phyloP scores from a whole-genome alignment of 1,140 invertebrate species.

The Apis laboriosa region DNA sequence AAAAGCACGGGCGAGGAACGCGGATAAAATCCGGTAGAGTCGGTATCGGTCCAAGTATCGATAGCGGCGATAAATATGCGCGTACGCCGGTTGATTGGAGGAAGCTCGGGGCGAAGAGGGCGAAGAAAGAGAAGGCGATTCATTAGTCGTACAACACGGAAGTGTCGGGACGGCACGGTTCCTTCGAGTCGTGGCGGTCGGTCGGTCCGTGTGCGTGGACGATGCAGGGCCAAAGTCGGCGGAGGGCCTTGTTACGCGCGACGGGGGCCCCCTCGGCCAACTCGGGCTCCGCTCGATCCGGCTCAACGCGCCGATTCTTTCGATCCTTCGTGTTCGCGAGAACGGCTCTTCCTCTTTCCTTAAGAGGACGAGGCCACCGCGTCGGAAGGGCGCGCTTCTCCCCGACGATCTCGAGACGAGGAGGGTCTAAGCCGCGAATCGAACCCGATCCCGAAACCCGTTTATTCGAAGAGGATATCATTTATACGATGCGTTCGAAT shows the following conservation, averaged over 20 bases:
- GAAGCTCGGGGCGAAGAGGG: slow-evolving; percentile 59
- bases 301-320: slow-evolving; percentile 64
- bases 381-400: neutral
- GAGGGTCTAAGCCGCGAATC: neutral
- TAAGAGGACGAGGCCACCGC: slow-evolving; percentile 16
- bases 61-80: slow-evolving; percentile 55
- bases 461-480: too few species aligned
- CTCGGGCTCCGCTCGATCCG: slow-evolving; percentile 51
- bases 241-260: slow-evolving; percentile 64
- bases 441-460: too few species aligned
- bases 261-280: slow-evolving; percentile 57
- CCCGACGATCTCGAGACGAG: slow-evolving; percentile 25
- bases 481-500: too few species aligned
- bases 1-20: neutral
- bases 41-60: slow-evolving; percentile 50
- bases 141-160: slow-evolving; percentile 80
- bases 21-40: slow-evolving; percentile 43
- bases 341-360: slow-evolving; percentile 22
- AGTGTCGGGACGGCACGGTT: slow-evolving; percentile 71
- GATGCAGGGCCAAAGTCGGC: slow-evolving; percentile 55
- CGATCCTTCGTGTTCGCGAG: slow-evolving; percentile 28
- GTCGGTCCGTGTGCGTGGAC: neutral
- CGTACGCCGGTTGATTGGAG: slow-evolving; percentile 50
- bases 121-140: slow-evolving; percentile 75
- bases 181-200: slow-evolving; percentile 51